These are phyloP conservation scores for Podabrus alpinus DNA, from an alignment of 2,888 invertebrate species.

Conservation along the genomic window DNA sequence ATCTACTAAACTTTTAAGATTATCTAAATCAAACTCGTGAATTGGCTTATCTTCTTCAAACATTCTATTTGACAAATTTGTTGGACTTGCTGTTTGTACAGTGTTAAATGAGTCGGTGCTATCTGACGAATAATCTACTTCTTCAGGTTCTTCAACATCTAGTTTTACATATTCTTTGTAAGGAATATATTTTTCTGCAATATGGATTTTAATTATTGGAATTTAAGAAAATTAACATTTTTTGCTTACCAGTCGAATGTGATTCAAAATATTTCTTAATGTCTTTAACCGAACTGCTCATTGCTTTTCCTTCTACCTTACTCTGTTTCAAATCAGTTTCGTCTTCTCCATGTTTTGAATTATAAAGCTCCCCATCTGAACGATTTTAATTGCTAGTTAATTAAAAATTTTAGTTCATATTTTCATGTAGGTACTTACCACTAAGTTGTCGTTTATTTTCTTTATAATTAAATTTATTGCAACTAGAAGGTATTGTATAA, in stretches of 20 bases:
- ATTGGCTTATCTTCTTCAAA: neutral
- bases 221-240: neutral
- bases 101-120: neutral
- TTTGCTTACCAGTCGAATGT: neutral
- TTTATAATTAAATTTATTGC: neutral
- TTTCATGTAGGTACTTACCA: neutral
- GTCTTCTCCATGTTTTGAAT: neutral
- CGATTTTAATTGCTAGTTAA: neutral
- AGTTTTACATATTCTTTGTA: neutral
- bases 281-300: neutral
- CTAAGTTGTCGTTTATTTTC: neutral
- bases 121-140: neutral
- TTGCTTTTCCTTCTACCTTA: neutral
- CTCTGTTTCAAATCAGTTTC: neutral
- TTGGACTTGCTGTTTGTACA: neutral
- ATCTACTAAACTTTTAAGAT: neutral
- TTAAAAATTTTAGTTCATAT: neutral
- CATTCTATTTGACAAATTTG: neutral
- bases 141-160: neutral
- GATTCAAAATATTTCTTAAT: constrained; percentile 7
- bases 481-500: neutral
- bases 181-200: constrained; percentile 3
- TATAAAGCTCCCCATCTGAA: neutral
- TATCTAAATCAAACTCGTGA: neutral
- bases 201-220: neutral